Evolutionary conservation across 2,797 vertebrate genomes (phyloP), one percentile per base, ranked within the genome.

Genomic region (Pseudopleuronectes americanus): DNA sequence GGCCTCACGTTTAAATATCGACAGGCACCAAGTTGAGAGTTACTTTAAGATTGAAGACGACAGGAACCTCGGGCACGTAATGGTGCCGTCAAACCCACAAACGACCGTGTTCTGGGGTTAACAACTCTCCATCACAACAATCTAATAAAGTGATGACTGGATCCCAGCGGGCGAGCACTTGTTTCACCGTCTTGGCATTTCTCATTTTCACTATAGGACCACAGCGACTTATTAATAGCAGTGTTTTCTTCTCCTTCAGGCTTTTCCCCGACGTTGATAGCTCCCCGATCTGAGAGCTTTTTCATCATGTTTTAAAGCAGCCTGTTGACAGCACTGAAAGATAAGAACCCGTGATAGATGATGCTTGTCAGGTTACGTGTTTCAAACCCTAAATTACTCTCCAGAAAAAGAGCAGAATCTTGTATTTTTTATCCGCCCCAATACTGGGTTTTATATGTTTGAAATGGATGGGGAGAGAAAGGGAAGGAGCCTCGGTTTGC

Each of bases 301-400:
- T 87, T 85, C 77, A 84, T 85, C 76, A 68, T 26, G 68, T 82
- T 76, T 78, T 76, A 79, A 85, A 87, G 79, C 64, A 68, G 71
- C 68, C 66, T 74, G 79, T 76, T 80, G 86, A 85, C 86, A 79
- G 81, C 58, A 16, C 43, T 3, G 70, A 63, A 13, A 68, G 76
- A 84, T 79, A 84, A 77, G 64, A 80, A 73, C 76, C 45, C 0
- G 59, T 85, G 82, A 88, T 72, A 66, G 81, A 91, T 79, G 81
- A 68, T 21, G 58, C 71, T 74, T 68, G 85, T 86, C 85, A 80
- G 65, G 55, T 57, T 68, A 13, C 47, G 73, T 4, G 36, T 68
- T 76, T 80, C 62, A 71, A 74, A 82, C 74, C 43, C 66, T 65
- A 52, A 62, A 62, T 81, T 69, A 71, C 72, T 74, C 65, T 64